Base-by-base conservation (phyloP, 2,888 invertebrate genomes). In the Heteromyza rotundicornis region DNA sequence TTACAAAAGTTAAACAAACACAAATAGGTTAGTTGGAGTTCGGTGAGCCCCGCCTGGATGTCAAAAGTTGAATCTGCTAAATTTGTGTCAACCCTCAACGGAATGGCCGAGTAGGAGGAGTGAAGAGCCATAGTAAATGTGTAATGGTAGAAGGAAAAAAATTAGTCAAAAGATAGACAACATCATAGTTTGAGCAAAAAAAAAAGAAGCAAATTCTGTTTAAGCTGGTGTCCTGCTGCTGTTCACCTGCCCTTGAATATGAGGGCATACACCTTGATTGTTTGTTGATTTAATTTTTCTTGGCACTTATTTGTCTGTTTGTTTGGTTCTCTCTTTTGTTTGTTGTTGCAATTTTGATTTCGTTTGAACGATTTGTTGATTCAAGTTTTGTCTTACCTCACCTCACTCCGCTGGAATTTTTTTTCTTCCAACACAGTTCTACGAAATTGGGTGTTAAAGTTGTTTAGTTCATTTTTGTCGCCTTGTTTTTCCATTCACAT, bases 1-100 rank as follows among this genome's bases (percentile, higher is more conserved):
- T 61, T 72, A 65, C 75, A 73, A 76, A n/a, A 71, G 77, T 76
- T 75, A 76, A 76, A 57, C 70, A 76, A 76, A 75, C 74, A 47
- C 47, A 47, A 5, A 17, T 20, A 47, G 47, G 17, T 52, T 27
- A 24, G 52, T 24, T 52, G 2, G 47, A 14, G 32, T 17, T 17
- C 32, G 16, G 65, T 63, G n/a, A n/a, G 23, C 27, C n/a, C 1
- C 17, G 2, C 8, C 35, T 19, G 14, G 59, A 65, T 69, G 76
- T 70, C 73, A 74, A 68, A 70, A 74, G 74, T 71, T 74, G 68
- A 72, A 68, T 19, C 47, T 47, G 47, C 5, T n/a, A 20, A 47
- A 47, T 47, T 64, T 74, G 71, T 74, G 70, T 68, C 76, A 69
- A 73, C 66, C 66, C 64, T n/a, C n/a, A n/a, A n/a, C n/a, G n/a